Conservation (phyloP, 2,797 vertebrate species). For the Hippoglossus hippoglossus region DNA sequence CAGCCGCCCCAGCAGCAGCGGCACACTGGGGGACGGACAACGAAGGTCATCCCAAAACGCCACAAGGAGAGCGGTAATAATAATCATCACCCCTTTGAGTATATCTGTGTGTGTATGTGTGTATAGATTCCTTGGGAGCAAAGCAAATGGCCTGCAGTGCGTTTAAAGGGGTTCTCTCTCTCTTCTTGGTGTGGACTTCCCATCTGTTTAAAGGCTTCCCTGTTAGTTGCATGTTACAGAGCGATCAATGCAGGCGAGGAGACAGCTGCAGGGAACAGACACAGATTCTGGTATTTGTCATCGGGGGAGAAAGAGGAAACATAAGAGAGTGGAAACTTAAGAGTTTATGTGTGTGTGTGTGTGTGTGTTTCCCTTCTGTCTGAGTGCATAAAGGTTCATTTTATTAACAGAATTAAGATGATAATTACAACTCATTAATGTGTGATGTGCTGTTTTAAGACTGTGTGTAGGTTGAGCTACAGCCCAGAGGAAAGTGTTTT, state of each 20-base stretch:
- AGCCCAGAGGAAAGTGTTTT: neutral
- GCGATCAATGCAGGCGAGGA: constrained; percentile 40
- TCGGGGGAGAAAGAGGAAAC: constrained; percentile 39
- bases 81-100: constrained; percentile 62
- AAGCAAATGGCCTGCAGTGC: constrained; percentile 52
- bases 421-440: constrained; percentile 35
- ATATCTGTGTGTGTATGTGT: constrained; percentile 21
- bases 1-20: constrained; percentile 47
- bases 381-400: constrained; percentile 16
- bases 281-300: constrained; percentile 44
- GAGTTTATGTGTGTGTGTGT: neutral
- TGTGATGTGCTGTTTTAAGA: neutral
- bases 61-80: constrained; percentile 75
- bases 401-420: constrained; percentile 29
- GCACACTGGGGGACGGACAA: constrained; percentile 60
- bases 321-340: constrained; percentile 9
- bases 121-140: constrained; percentile 19
- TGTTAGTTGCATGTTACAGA: constrained; percentile 58
- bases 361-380: constrained; percentile 29
- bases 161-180: constrained; percentile 38
- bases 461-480: neutral
- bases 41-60: constrained; percentile 75
- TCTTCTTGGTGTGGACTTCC: constrained; percentile 66
- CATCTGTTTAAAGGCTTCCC: constrained; percentile 43
- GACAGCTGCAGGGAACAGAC: constrained; percentile 58